phyloP scores from a whole-genome alignment of 2,888 invertebrate genomes.

The Heteropelma amictum region DNA sequence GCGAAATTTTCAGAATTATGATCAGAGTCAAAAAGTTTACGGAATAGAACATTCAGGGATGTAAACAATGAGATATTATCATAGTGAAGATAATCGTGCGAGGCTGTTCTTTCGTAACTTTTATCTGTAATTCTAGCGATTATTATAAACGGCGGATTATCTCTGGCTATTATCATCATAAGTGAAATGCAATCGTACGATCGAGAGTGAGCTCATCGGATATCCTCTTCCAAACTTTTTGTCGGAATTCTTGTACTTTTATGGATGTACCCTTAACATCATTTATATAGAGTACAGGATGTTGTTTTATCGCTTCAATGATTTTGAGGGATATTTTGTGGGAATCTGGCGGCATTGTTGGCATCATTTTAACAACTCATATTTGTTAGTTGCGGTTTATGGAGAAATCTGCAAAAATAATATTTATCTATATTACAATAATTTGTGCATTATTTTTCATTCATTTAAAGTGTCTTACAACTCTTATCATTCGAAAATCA shows the following conservation, averaged over 20 bases:
- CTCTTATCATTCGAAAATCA: too few relatives aligned
- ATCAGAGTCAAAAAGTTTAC: too few relatives aligned
- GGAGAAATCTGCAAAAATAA: neutral
- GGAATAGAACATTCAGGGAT: too few relatives aligned
- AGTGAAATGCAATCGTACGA: slow-evolving; percentile 62
- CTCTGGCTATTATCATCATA: neutral
- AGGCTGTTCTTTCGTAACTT: too few relatives aligned
- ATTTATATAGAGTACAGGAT: slow-evolving; percentile 73
- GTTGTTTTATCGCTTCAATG: slow-evolving; percentile 74
- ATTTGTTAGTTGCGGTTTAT: neutral
- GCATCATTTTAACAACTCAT: slow-evolving; percentile 58
- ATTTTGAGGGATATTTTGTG: slow-evolving; percentile 74
- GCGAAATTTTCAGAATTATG: too few relatives aligned
- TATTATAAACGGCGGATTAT: neutral
- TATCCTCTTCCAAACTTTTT: slow-evolving; percentile 75
- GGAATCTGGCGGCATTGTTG: slow-evolving; percentile 72
- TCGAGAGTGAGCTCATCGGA: slow-evolving; percentile 73
- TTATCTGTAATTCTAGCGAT: too few relatives aligned
- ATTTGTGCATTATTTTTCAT: too few relatives aligned
- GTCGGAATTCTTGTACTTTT: slow-evolving; percentile 73
- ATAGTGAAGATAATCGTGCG: too few relatives aligned
- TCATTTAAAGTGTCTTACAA: too few relatives aligned
- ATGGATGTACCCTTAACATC: slow-evolving; percentile 72
- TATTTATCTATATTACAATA: neutral
- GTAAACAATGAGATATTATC: too few relatives aligned